Conservation (phyloP, 2,888 invertebrate genomes). For the Tenthredo mesomela region DNA sequence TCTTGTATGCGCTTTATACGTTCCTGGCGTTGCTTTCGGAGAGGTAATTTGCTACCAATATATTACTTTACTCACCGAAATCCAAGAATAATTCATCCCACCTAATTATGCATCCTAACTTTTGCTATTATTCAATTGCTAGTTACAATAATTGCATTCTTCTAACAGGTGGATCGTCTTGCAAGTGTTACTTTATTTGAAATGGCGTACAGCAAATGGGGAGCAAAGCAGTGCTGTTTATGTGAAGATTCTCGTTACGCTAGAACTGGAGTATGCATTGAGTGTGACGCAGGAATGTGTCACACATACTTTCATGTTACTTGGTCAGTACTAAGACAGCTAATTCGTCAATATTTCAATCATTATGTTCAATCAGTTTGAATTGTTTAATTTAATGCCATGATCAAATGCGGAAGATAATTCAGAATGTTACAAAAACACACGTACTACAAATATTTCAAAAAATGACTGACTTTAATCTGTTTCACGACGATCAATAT, state of each 20-base stretch:
- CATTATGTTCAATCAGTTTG: neutral
- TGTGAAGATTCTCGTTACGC: conserved; percentile 94
- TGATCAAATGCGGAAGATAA: neutral
- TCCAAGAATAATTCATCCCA: conserved; percentile 27
- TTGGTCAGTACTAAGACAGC: conserved; percentile 82
- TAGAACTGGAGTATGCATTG: conserved; percentile 96
- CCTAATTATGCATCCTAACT: neutral
- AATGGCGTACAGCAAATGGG: conserved; percentile 99
- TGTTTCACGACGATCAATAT: neutral
- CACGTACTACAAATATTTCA: neutral
- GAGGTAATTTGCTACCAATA: conserved; percentile 81
- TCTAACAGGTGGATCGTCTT: conserved; percentile 86
- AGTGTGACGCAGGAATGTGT: conserved; percentile 99
- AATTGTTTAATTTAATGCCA: conserved; percentile 10
- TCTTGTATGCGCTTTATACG: conserved; percentile 97
- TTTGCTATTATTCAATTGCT: neutral
- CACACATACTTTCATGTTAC: conserved; percentile 98
- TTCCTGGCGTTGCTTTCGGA: conserved; percentile 98
- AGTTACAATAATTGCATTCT: neutral
- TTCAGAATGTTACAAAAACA: neutral
- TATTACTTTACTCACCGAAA: neutral
- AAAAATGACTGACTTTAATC: neutral
- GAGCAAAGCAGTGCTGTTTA: conserved; percentile 93
- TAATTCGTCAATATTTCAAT: neutral
- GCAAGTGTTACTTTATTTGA: conserved; percentile 97